phyloP scores from a whole-genome alignment of 1,140 invertebrate species.

The Brachionus koreanus region DNA sequence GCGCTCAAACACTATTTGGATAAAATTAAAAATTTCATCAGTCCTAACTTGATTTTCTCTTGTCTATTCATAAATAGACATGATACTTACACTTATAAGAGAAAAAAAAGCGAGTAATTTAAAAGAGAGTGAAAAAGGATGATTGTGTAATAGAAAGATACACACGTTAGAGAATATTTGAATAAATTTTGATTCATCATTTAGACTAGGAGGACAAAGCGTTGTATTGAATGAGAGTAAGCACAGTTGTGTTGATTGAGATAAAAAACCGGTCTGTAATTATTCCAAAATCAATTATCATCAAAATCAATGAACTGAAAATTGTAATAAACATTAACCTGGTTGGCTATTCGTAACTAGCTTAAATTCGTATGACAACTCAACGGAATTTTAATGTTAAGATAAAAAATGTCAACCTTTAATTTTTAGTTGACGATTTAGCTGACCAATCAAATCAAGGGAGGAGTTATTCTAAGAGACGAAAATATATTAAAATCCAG shows the following conservation, averaged over 20 bases:
- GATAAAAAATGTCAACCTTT: slow-evolving; percentile 43
- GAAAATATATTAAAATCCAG: slow-evolving; percentile 19
- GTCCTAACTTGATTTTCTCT: slow-evolving; percentile 4
- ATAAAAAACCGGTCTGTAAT: slow-evolving; percentile 1
- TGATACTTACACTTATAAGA: slow-evolving; percentile 24
- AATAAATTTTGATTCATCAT: neutral
- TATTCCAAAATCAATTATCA: slow-evolving; percentile 28
- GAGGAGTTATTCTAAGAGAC: neutral
- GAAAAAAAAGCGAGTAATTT: slow-evolving; percentile 7
- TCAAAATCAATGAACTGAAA: slow-evolving; percentile 42
- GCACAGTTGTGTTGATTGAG: slow-evolving; percentile 30
- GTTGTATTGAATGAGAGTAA: neutral
- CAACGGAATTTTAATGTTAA: slow-evolving; percentile 43
- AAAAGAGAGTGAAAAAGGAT: slow-evolving; percentile 11
- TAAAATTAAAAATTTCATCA: slow-evolving; percentile 13
- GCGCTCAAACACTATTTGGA: neutral
- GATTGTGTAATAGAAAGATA: neutral
- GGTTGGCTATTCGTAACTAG: slow-evolving; percentile 17
- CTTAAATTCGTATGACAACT: slow-evolving; percentile 18
- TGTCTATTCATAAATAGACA: slow-evolving; percentile 35
- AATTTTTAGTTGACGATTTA: neutral
- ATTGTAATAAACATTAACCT: slow-evolving; percentile 38
- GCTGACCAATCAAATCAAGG: neutral
- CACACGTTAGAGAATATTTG: neutral
- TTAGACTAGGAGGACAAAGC: neutral